Evolutionary conservation across 2,113 vertebrate genomes (phyloP).

Genomic region (Anolis sagrei): DNA sequence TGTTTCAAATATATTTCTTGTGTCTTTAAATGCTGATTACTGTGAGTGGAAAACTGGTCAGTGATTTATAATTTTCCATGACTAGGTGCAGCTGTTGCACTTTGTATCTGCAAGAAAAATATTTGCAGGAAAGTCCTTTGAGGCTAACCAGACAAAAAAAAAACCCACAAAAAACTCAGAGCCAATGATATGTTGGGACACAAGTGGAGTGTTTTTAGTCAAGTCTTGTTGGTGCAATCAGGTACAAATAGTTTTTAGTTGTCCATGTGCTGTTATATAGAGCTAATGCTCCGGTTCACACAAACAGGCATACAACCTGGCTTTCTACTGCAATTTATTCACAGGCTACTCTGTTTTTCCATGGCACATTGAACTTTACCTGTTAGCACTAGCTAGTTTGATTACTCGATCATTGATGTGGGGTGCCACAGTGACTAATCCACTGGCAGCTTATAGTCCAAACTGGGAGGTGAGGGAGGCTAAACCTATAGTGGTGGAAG

Average conservation of each 20-base stretch:
- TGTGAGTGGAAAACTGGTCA: background rate
- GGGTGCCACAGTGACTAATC: background rate
- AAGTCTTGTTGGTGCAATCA: background rate
- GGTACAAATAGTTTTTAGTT: conserved; percentile 4
- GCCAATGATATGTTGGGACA: background rate
- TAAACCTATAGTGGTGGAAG: too few relatives aligned
- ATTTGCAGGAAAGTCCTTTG: background rate
- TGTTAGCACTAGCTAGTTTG: background rate
- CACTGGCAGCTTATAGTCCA: too few relatives aligned
- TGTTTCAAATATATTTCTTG: background rate
- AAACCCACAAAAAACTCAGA: background rate
- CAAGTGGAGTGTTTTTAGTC: background rate
- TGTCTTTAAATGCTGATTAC: background rate
- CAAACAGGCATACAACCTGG: background rate
- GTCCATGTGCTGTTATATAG: background rate
- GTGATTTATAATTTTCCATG: background rate
- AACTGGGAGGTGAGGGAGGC: too few relatives aligned
- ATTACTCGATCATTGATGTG: background rate
- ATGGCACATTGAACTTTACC: background rate
- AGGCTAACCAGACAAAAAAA: background rate
- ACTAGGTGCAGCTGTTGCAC: background rate
- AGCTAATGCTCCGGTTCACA: background rate
- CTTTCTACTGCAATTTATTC: background rate
- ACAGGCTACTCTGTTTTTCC: background rate
- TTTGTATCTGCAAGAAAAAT: background rate